A percentile compares a stretch with the other conserved stretches of the same genome.
These are phyloP conservation scores for Caenorhabditis imperialis DNA, from an alignment of 2,888 invertebrate species.

Conservation along the genomic window DNA sequence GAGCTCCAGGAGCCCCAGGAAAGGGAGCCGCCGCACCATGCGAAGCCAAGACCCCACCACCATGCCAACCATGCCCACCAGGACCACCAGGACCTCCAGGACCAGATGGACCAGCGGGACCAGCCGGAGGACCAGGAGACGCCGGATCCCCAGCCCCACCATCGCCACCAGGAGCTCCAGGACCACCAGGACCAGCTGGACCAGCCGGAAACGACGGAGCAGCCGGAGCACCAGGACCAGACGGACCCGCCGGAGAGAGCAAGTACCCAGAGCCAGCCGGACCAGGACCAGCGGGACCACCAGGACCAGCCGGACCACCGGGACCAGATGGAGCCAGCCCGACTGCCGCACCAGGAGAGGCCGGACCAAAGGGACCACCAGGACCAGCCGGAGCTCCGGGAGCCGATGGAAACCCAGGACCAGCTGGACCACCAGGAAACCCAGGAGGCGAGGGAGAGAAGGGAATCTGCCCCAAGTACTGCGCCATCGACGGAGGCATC, in stretches of 20 bases:
- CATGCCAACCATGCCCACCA: slow-evolving; percentile 59
- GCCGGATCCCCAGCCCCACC: slow-evolving; percentile 61
- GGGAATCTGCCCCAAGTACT: slow-evolving; percentile 53
- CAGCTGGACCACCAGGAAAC: slow-evolving; percentile 57
- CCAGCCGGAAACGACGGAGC: slow-evolving; percentile 48
- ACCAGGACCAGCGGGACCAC: slow-evolving; percentile 55
- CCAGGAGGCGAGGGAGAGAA: slow-evolving; percentile 33
- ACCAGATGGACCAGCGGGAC: slow-evolving; percentile 63
- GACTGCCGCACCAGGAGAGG: slow-evolving; percentile 47
- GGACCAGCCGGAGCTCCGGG: slow-evolving; percentile 56
- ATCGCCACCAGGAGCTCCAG: slow-evolving; percentile 61
- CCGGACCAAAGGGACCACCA: slow-evolving; percentile 58
- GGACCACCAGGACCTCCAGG: slow-evolving; percentile 62
- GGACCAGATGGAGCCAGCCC: slow-evolving; percentile 56
- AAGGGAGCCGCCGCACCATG: slow-evolving; percentile 49
- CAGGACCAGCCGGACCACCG: slow-evolving; percentile 54
- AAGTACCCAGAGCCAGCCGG: slow-evolving; percentile 43
- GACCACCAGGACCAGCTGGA: slow-evolving; percentile 59
- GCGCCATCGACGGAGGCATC: slow-evolving; percentile 63
- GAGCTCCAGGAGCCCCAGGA: slow-evolving; percentile 65
- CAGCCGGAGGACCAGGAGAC: slow-evolving; percentile 48
- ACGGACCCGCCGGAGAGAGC: slow-evolving; percentile 47
- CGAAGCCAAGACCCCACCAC: slow-evolving; percentile 48
- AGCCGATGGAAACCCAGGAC: slow-evolving; percentile 55
- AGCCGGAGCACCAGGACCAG: slow-evolving; percentile 49